phyloP scores from a whole-genome alignment of 1,140 invertebrate genomes.

The Formica selysi region DNA sequence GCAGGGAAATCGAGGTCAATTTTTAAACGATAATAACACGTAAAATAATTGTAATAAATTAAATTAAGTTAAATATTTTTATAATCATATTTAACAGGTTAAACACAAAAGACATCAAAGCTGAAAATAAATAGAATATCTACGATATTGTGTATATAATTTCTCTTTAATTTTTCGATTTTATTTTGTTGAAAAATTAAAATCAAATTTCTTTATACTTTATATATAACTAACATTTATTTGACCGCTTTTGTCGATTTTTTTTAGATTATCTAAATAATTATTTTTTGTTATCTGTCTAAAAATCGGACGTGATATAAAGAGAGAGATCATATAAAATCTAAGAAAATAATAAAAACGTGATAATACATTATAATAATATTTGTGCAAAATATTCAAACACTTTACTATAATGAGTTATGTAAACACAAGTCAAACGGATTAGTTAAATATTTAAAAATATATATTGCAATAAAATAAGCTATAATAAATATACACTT shows the following conservation, averaged over 20 bases:
- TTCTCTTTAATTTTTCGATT: neutral
- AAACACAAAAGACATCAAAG: neutral
- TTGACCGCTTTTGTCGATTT: neutral
- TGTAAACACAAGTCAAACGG: no score
- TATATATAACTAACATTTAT: neutral
- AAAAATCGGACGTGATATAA: no score
- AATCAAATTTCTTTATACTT: neutral
- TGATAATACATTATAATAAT: neutral
- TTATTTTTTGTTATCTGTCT: neutral
- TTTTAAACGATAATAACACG: neutral
- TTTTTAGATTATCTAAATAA: neutral
- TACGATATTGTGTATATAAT: neutral
- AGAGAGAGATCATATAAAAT: no score
- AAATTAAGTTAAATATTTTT: neutral
- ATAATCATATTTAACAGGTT: neutral
- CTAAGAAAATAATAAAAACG: neutral
- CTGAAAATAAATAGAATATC: neutral
- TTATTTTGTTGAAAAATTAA: neutral
- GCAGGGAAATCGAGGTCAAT: neutral
- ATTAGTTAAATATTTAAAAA: neutral
- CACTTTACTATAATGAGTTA: neutral
- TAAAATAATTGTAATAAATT: neutral
- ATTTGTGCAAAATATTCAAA: neutral
- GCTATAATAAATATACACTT: neutral
- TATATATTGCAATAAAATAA: neutral